A percentile compares a stretch with the other conserved stretches of the same genome.
These are phyloP conservation scores for Ptychadena robeensis DNA, from an alignment of 2,797 vertebrate species.

Conservation along the genomic window DNA sequence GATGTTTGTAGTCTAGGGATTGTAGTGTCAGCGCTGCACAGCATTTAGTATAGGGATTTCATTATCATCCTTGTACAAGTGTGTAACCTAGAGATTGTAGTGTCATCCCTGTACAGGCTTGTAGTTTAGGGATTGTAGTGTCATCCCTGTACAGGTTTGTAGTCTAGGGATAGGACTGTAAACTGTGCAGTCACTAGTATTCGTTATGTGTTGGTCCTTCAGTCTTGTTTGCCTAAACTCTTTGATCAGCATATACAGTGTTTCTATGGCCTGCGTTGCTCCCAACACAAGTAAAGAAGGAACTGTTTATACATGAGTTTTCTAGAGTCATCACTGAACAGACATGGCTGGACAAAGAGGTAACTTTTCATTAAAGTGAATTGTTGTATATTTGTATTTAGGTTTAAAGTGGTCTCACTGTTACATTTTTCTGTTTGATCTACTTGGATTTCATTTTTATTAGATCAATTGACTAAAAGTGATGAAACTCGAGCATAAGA, in stretches of 20 bases:
- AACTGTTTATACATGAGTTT: neutral
- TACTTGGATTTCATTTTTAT: no score
- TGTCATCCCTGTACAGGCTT: no score
- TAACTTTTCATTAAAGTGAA: neutral
- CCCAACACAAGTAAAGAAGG: slow-evolving; percentile 14
- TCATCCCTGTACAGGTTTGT: neutral
- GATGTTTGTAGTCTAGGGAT: no score
- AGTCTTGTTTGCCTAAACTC: slow-evolving; percentile 38
- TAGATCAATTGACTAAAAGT: no score
- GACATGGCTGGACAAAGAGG: slow-evolving; percentile 43
- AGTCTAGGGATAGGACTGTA: neutral
- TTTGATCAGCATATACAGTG: neutral
- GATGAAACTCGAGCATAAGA: no score
- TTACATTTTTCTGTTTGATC: no score
- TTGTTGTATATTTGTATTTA: no score
- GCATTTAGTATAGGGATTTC: no score
- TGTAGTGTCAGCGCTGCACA: no score
- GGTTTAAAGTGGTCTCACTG: no score
- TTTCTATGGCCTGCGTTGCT: slow-evolving; percentile 52
- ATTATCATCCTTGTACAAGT: no score
- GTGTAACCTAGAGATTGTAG: no score
- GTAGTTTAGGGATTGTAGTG: neutral
- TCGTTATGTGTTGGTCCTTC: neutral
- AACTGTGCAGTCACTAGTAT: neutral
- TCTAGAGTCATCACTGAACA: neutral